Percentiles rank a stretch among this genome's conserved stretches.
phyloP scores from a whole-genome alignment of 2,888 invertebrate genomes.

The Xestia ashworthii region DNA sequence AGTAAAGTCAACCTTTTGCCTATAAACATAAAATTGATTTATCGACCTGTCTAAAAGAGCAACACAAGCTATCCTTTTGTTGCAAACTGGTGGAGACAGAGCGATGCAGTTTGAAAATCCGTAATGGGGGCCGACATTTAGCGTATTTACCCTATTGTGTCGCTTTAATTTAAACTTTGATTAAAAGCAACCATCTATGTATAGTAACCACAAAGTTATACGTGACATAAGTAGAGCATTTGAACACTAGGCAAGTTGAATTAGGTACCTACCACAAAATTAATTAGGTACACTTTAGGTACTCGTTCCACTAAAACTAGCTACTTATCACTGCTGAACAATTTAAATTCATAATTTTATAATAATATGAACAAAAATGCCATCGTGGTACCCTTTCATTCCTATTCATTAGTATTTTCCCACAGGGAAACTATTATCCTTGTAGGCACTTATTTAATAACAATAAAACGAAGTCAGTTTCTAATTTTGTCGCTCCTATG shows the following conservation, averaged over 20 bases:
- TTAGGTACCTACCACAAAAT: neutral
- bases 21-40: no score
- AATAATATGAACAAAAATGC: neutral
- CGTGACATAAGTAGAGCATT: neutral
- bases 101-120: no score
- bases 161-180: neutral
- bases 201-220: no score
- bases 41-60: no score
- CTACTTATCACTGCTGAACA: no score
- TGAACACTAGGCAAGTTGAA: neutral
- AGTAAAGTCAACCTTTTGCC: no score
- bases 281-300: neutral
- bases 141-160: no score
- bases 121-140: no score
- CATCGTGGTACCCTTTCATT: neutral
- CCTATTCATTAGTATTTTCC: neutral
- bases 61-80: no score
- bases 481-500: neutral
- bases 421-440: neutral
- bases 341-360: neutral
- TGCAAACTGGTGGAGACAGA: no score
- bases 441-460: neutral
- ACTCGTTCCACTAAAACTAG: no score
- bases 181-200: no score
- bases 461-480: neutral